phyloP scores from a whole-genome alignment of 2,113 vertebrate species.

The Cyanoramphus novaezelandiae region DNA sequence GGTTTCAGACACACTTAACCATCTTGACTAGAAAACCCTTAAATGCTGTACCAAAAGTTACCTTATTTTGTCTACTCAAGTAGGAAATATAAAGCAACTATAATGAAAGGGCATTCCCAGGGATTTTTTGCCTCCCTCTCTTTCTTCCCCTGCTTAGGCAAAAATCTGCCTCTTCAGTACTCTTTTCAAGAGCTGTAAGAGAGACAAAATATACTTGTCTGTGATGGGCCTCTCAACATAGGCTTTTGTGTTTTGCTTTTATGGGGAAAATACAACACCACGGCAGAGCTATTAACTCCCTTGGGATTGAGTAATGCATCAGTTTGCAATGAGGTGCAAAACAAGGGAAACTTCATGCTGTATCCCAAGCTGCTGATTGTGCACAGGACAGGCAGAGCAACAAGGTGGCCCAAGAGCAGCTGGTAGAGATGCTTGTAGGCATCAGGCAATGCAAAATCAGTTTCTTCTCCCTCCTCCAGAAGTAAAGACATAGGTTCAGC shows the following conservation, averaged over 20 bases:
- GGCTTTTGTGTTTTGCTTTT: neutral
- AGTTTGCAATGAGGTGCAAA: neutral
- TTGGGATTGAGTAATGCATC: neutral
- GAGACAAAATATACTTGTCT: neutral
- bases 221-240: neutral
- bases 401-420: neutral
- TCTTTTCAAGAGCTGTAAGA: neutral
- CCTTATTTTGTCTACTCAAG: neutral
- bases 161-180: neutral
- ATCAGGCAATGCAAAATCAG: neutral
- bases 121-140: accelerated
- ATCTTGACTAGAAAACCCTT: neutral
- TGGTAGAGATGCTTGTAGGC: neutral
- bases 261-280: neutral
- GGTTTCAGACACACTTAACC: neutral
- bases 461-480: neutral
- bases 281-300: neutral
- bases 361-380: neutral
- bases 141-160: neutral
- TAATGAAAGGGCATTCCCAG: neutral
- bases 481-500: neutral
- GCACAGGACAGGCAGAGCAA: neutral
- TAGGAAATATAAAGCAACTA: neutral
- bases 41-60: neutral
- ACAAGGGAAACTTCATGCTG: neutral